Base-by-base conservation (phyloP, 1,140 invertebrate genomes). In the Drosophila rufa region DNA sequence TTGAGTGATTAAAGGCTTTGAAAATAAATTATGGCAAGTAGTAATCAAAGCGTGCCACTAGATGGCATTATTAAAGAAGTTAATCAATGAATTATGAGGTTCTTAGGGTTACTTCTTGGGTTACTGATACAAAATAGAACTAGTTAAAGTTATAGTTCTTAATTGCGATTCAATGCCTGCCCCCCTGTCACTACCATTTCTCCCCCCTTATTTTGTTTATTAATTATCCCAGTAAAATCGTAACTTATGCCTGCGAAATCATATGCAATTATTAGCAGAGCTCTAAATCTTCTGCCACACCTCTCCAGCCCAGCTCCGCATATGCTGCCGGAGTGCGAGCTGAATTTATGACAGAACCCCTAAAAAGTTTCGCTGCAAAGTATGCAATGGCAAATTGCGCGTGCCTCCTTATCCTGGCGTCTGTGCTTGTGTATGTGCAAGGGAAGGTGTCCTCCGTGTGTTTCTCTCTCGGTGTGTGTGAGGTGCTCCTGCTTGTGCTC, bases 301-400 rank as follows among this genome's bases (percentile, higher is more conserved):
- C 25, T 14, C 40, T 12, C 2, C 22, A 11, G 14, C 22, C 55
- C 9, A 8, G 43, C 14, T 7, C 17, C 27, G 17, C 65, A 66
- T 66, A 62, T 53, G 42, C 40, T 75, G 76, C 77, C 47, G 45
- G 40, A 60, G 66, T 42, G 79, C 62, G 40, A 66, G 25, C 55
- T 58, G 17, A 86, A 86, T 86, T 86, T 86, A 86, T 75, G 79
- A 51, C 58, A 27, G 33, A 19, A 62, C 59, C 73, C 68, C 43
- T 70, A 82, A 82, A 86, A 82, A 86, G 46, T 86, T 82, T 65
- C 70, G 66, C 82, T 59, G 53, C 38, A 82, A 87, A 67, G 75
- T 86, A 86, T 86, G 82, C 82, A 79, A 61, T 50, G 59, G 46
- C 70, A 71, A 82, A 79, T 75, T 62, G 58, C 51, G 53, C 58